Evolutionary conservation across 2,888 invertebrate species (phyloP), one percentile per base, ranked within the genome.

Genomic region (Apoda limacodes): DNA sequence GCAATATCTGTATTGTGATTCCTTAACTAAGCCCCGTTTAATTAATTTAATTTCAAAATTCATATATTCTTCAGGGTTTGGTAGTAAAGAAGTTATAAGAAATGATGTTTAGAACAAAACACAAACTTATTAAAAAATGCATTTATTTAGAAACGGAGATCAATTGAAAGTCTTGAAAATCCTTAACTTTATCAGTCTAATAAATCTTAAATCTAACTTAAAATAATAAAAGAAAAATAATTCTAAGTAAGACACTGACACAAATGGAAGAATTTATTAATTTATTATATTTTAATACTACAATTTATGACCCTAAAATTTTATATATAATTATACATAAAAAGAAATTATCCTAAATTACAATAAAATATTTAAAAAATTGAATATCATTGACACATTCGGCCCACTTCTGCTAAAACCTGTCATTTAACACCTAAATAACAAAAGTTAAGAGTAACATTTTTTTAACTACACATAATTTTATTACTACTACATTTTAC

Each of bases 161-260:
- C 80, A 78, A 75, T 68, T 56, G 78, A 80, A 80, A 80, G 80
- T 80, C 76, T 70, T 75, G 59, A 56, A 63, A 47, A 52, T 67
- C 54, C 69, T 70, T 75, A 72, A 62, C 40, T 44, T 49, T 56
- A 65, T 70, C 69, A 76, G 70, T 72, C 68, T n/a, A n/a, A n/a
- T 5, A 27, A 43, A 43, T 29, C 36, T 43, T 43, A 42, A 35
- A 27, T 33, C 37, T 46, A 50, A 46, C 36, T 36, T 37, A 43
- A 25, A 19, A 43, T 22, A 42, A 42, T 32, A 39, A 14, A 15
- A 32, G 38, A 42, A 40, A 46, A 35, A 22, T n/a, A 34, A 46
- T 32, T 33, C 29, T 39, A 45, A 46, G 45, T 27, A 35, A 35
- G 46, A 29, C 46, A 44, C 52, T 63, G 61, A 65, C 63, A 65